Percentiles rank a stretch among this genome's conserved stretches.
phyloP scores from a whole-genome alignment of 1,140 invertebrate genomes.

The Piezodorus guildinii region DNA sequence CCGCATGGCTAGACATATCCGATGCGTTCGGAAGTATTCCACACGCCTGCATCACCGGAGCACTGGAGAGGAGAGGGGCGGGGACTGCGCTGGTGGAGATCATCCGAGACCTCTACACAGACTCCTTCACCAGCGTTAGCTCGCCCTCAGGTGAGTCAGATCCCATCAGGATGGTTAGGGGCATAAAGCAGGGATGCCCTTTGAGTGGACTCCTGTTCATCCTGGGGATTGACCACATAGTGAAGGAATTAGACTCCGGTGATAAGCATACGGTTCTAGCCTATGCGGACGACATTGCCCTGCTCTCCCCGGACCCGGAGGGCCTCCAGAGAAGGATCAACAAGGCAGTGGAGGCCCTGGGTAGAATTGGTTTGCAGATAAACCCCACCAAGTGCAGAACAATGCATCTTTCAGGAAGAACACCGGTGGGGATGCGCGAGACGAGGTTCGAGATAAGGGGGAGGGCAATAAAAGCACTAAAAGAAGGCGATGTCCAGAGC shows the following conservation, averaged over 20 bases:
- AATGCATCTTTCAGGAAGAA: neutral
- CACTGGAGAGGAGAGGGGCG: slow-evolving; percentile 16
- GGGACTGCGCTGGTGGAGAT: slow-evolving; percentile 21
- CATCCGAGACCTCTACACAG: slow-evolving; percentile 19
- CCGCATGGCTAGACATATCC: too few relatives aligned
- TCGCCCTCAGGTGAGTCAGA: slow-evolving; percentile 23
- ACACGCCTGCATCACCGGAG: slow-evolving; percentile 25
- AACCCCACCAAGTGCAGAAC: slow-evolving; percentile 4
- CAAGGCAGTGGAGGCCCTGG: neutral
- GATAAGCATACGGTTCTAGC: neutral
- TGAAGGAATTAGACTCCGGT: slow-evolving; percentile 19
- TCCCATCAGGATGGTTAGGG: slow-evolving; percentile 29
- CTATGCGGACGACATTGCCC: slow-evolving; percentile 6
- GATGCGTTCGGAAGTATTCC: slow-evolving; percentile 33
- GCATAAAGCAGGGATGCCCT: slow-evolving; percentile 35
- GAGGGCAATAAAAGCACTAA: neutral
- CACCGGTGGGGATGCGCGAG: too few relatives aligned
- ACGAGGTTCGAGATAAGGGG: neutral
- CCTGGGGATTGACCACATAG: slow-evolving; percentile 32
- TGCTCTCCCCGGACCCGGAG: neutral
- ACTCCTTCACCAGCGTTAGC: neutral
- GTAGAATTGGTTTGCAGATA: neutral
- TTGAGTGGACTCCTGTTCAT: slow-evolving; percentile 35
- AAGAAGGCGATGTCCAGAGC: slow-evolving; percentile 27
- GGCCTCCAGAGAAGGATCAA: neutral